Base-by-base conservation (phyloP, 2,888 invertebrate species). In the Scaptomyza caliginosa region DNA sequence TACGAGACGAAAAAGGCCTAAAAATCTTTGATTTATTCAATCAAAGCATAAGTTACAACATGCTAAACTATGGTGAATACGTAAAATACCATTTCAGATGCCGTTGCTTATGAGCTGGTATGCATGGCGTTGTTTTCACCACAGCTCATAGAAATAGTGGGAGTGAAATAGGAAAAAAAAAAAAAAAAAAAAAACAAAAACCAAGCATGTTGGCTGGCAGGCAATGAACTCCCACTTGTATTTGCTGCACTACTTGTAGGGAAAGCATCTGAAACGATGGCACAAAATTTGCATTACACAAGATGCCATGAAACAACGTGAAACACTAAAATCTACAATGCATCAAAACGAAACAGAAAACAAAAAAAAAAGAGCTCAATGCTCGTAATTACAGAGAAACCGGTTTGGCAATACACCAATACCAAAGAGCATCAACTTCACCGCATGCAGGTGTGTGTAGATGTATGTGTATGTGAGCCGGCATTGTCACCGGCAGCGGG, bases 1-100 rank as follows among this genome's bases (percentile, higher is more conserved):
- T 55, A 16, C 34, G 3, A 32, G 42, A 73, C 55, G 42, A 68
- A 70, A 57, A 39, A 40, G 34, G 50, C 64, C 57, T 42, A 54
- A 62, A 56, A 51, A 49, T 62, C 63, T 69, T 76, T 80, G 63
- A 77, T 80, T 80, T 69, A 77, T 72, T 79, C 58, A 77, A 79
- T 77, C 68, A 76, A 69, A 74, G 57, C 71, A 54, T 59, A 40
- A 62, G 55, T 77, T 69, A 77, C 77, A 77, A 74, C 78, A 75
- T 52, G 69, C 49, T 60, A 60, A 54, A 40, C 36, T 54, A 45
- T 73, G 76, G 77, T 73, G 74, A 73, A 43, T 71, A 50, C 26
- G 8, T 17, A 11, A 17, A 39, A 28, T 17, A 45, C n/a, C 16
- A 34, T 34, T 7, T 34, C 34, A 34, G 16, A 42, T 36, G 49